These are phyloP conservation scores for Anadara kagoshimensis DNA, from an alignment of 1,140 invertebrate genomes.

Conservation along the genomic window DNA sequence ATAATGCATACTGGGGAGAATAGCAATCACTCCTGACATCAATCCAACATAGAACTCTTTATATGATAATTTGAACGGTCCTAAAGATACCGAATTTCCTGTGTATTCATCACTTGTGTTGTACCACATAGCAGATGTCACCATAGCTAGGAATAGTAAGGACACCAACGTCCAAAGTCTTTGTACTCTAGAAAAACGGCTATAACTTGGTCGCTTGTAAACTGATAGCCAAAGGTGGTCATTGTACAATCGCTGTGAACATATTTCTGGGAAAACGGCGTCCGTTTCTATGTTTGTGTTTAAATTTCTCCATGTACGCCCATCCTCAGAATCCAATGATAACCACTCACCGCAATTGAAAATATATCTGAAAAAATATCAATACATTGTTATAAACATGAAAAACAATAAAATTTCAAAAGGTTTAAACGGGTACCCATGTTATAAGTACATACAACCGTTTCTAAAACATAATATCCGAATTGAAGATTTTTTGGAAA, in stretches of 20 bases:
- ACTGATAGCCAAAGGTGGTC: constrained; percentile 58
- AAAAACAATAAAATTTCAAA: no score
- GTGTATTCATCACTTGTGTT: constrained; percentile 46
- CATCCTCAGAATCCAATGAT: constrained; percentile 76
- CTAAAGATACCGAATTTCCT: constrained; percentile 63
- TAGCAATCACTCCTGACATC: constrained; percentile 64
- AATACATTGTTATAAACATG: no score
- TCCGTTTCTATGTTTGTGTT: constrained; percentile 6
- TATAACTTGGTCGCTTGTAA: constrained; percentile 46
- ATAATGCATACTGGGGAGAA: constrained; percentile 48
- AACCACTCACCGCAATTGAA: constrained; percentile 76
- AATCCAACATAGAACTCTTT: constrained; percentile 58
- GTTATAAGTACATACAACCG: no score
- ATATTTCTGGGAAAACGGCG: constrained; percentile 58
- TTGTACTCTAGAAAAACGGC: constrained; percentile 60
- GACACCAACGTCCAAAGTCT: constrained; percentile 55
- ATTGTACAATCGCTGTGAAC: constrained; percentile 58
- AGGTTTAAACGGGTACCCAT: no score
- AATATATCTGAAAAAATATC: constrained; percentile 65
- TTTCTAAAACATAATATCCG: no score
- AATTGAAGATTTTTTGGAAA: no score
- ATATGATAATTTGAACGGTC: constrained; percentile 70
- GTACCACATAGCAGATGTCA: constrained; percentile 66
- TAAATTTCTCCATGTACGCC: constrained; percentile 59
- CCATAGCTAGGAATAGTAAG: constrained; percentile 60